Base-by-base conservation (phyloP, 2,888 invertebrate genomes). In the Myopa tessellatipennis region DNA sequence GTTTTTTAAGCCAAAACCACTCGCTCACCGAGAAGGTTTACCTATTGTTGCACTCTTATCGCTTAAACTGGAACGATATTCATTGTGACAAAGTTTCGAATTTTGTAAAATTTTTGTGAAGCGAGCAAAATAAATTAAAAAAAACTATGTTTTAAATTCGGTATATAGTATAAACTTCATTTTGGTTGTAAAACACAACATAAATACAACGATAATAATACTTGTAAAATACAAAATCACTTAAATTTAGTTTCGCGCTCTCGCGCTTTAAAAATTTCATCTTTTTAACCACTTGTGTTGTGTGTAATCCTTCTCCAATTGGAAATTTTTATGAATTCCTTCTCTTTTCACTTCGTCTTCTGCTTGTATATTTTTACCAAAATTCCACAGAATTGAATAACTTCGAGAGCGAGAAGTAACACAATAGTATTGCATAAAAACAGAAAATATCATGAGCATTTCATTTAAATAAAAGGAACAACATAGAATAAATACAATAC, bases 381-480 rank as follows among this genome's bases (percentile, higher is more conserved):
- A 36, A 36, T 36, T 36, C 63, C 12, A 61, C 18, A 34, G 45
- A 45, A 71, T 7, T n/a, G 26, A 36, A 65, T 45, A 74, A 60
- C 26, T 70, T 73, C 16, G n/a, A 55, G 52, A 7, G 38, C 70
- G 55, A 70, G 52, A 55, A 70, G 18, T 34, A 45, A 65, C 16
- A 70, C 50, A 52, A 52, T 40, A 55, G n/a, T 70, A 36, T 38
- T 55, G 70, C 70, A 55, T 70, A 61, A 40, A 74, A 40, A 52
- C 65, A 71, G n/a, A 40, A 60, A 10, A 74, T 50, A 63, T 71
- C 3, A 63, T 70, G 38, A 74, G 18, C n/a, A 73, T 73, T 61
- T 69, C 10, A 61, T 38, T 58, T 71, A 36, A 71, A 55, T 58
- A 60, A 52, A 45, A 60, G 60, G 61, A 73, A 73, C 61, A 63